Evolutionary conservation across 2,888 invertebrate species (phyloP).

Genomic region (Platypus cylindrus): DNA sequence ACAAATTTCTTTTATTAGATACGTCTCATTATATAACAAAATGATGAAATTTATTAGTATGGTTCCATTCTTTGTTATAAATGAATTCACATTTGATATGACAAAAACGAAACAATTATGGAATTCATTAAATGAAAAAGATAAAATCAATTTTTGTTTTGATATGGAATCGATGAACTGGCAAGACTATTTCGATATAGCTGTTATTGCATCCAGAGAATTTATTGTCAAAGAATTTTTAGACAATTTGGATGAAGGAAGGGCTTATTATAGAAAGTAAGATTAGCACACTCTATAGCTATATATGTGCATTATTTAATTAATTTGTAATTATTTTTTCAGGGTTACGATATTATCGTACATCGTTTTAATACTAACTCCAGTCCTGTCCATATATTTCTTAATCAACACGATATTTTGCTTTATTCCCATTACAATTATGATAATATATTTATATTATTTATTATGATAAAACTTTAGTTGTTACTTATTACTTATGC

Average conservation of each 20-base stretch:
- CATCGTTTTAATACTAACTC: background rate
- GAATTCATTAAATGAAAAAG: slow-evolving; percentile 6
- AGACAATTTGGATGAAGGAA: slow-evolving; percentile 10
- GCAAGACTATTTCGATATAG: slow-evolving; percentile 10
- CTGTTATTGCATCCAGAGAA: slow-evolving; percentile 7
- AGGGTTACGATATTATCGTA: slow-evolving; percentile 1
- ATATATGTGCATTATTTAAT: no score
- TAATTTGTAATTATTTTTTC: slow-evolving; percentile 14
- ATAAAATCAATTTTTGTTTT: slow-evolving; percentile 12
- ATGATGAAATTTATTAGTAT: no score
- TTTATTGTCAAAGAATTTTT: slow-evolving; percentile 6
- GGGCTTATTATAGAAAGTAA: slow-evolving; percentile 5
- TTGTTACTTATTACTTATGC: no score
- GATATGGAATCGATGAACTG: slow-evolving; percentile 10
- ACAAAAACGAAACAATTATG: slow-evolving; percentile 7
- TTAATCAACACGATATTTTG: background rate
- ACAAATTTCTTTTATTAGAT: no score
- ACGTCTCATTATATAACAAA: no score
- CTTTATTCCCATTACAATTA: slow-evolving; percentile 1
- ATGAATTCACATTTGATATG: slow-evolving; percentile 7
- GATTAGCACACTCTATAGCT: no score
- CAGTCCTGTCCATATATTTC: background rate
- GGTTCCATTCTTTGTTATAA: slow-evolving; percentile 8
- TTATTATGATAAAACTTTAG: no score
- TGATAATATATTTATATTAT: no score